These are phyloP conservation scores for Ferdinandea cuprea DNA, from an alignment of 2,888 invertebrate species.

Conservation along the genomic window DNA sequence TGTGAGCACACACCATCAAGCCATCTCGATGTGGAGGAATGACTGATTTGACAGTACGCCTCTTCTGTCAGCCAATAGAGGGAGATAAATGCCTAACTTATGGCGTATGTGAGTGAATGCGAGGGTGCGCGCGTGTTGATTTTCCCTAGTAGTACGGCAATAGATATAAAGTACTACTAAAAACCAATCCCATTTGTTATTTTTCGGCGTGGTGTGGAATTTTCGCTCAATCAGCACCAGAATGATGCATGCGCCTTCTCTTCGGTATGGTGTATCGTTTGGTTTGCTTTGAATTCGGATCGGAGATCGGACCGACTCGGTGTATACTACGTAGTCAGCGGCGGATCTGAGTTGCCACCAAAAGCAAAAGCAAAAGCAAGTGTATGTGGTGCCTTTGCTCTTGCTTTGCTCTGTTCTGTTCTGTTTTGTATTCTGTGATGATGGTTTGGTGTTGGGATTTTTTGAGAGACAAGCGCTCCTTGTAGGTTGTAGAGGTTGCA, in stretches of 20 bases:
- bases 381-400: constrained; percentile 35
- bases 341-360: constrained; percentile 43
- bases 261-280: too few relatives aligned
- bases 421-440: constrained; percentile 20
- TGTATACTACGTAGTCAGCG: constrained; percentile 21
- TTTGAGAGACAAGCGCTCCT: constrained; percentile 74
- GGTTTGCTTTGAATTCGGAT: too few relatives aligned
- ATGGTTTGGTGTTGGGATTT: constrained; percentile 66
- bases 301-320: constrained; percentile 21
- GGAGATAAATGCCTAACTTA: constrained; percentile 74
- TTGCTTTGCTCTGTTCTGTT: constrained; percentile 24
- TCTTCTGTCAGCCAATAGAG: constrained; percentile 80
- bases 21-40: constrained; percentile 79
- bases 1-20: constrained; percentile 70
- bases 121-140: constrained; percentile 74
- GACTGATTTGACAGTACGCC: constrained; percentile 83
- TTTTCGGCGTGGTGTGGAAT: constrained; percentile 77
- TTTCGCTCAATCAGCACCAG: constrained; percentile 75
- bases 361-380: constrained; percentile 28
- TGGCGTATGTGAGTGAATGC: constrained; percentile 73
- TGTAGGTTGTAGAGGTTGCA: constrained; percentile 71
- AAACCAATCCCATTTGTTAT: constrained; percentile 84
- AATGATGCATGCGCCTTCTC: constrained; percentile 75
- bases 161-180: constrained; percentile 77
- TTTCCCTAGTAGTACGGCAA: constrained; percentile 63